Percentiles rank a stretch among this genome's conserved stretches.
Conservation (phyloP, 2,888 invertebrate species). For the Eilema griseolum region DNA sequence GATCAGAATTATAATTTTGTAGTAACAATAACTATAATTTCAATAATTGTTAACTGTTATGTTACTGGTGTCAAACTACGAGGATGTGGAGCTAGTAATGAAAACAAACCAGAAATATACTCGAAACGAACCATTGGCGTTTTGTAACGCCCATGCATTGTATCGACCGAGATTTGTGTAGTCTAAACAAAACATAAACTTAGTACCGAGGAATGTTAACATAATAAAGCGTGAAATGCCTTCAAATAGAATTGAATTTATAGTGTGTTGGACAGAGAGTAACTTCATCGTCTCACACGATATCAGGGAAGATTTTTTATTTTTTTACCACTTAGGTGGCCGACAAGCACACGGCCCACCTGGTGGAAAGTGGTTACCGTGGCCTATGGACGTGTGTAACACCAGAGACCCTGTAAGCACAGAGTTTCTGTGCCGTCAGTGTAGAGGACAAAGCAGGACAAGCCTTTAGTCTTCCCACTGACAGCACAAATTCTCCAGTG, state of each 20-base stretch:
- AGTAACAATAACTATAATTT: not conserved
- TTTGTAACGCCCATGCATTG: conserved; percentile 27
- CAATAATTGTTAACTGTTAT: not conserved
- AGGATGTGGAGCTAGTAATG: not conserved
- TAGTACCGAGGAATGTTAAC: conserved; percentile 35
- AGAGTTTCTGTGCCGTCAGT: too few relatives aligned
- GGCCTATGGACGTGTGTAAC: too few relatives aligned
- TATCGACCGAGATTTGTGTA: conserved; percentile 32
- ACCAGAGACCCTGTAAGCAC: too few relatives aligned
- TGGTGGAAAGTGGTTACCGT: too few relatives aligned
- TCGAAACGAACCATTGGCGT: conserved; percentile 4
- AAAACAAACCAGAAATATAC: conserved; percentile 1
- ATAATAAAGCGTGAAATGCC: conserved; percentile 32
- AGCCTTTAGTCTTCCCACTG: too few relatives aligned
- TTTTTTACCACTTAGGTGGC: too few relatives aligned
- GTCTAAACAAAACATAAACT: conserved; percentile 43
- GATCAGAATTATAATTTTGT: not conserved
- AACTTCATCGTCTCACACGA: conserved; percentile 38
- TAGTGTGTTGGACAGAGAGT: conserved; percentile 38
- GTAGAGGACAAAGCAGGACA: too few relatives aligned
- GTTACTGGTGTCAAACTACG: not conserved
- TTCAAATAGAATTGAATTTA: conserved; percentile 47
- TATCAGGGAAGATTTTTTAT: not conserved
- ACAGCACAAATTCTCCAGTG: too few relatives aligned
- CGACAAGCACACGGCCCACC: too few relatives aligned